Percentiles rank a stretch among this genome's conserved stretches.
Evolutionary conservation across 2,888 invertebrate species (phyloP).

Genomic region (Drosophila buzzatii): DNA sequence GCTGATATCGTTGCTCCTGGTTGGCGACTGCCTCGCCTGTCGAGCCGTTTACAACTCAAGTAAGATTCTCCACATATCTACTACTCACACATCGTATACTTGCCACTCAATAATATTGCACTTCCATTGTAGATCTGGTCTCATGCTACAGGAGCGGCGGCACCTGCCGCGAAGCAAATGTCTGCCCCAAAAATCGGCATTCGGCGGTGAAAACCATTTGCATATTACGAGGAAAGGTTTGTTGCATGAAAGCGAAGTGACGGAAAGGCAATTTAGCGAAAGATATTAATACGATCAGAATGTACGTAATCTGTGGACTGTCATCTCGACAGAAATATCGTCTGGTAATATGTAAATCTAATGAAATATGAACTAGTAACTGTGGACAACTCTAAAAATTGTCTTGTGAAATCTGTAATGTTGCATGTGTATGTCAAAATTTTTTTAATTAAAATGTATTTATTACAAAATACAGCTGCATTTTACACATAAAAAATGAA

Average conservation of each 20-base stretch:
- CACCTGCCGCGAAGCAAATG: slow-evolving; percentile 13
- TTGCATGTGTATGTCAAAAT: not conserved
- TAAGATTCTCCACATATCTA: not conserved
- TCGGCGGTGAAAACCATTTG: slow-evolving; percentile 15
- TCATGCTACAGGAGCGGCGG: slow-evolving; percentile 15
- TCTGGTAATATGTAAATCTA: not conserved
- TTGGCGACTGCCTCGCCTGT: slow-evolving; percentile 13
- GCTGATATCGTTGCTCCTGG: slow-evolving; percentile 16
- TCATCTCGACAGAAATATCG: not conserved
- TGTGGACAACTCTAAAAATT: not conserved
- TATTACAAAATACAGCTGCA: not conserved
- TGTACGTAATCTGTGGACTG: not conserved
- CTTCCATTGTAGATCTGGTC: slow-evolving; percentile 6
- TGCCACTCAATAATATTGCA: not conserved
- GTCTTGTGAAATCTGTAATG: not conserved
- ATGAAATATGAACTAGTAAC: not conserved
- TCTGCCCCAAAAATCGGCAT: not conserved
- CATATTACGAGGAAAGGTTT: slow-evolving; percentile 18
- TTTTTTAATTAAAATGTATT: not conserved
- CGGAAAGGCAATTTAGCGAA: not conserved
- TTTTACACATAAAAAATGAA: too few relatives aligned
- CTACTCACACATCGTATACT: not conserved
- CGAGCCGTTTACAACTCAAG: not conserved
- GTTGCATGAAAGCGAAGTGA: slow-evolving; percentile 10
- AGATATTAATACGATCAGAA: not conserved